Percentiles rank a stretch among this genome's conserved stretches.
These are phyloP conservation scores for Schizothorax lantsangensis DNA, from an alignment of 2,797 vertebrate species.

Conservation along the genomic window DNA sequence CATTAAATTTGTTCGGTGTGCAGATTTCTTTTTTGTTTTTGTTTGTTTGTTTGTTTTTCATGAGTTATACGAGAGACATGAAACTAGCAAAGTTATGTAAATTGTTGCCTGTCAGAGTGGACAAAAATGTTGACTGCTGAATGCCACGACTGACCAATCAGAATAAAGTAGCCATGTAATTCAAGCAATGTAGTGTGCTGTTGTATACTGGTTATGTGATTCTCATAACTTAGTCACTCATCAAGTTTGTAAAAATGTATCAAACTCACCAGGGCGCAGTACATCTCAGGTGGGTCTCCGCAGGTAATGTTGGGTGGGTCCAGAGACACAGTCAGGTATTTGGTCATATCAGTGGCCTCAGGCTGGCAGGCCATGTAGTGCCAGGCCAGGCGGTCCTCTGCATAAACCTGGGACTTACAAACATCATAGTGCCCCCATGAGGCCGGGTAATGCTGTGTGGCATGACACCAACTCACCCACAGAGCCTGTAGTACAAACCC, in stretches of 20 bases:
- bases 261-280: constrained; percentile 95
- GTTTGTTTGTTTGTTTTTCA: neutral
- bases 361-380: constrained; percentile 99
- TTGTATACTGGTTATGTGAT: neutral
- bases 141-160: neutral
- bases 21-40: too few relatives aligned
- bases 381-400: constrained; percentile 93
- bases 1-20: too few relatives aligned
- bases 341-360: constrained; percentile 95
- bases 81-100: neutral
- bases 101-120: neutral
- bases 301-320: constrained; percentile 97
- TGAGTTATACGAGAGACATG: neutral
- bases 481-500: constrained; percentile 88
- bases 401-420: constrained; percentile 94
- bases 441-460: constrained; percentile 90
- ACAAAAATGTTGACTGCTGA: neutral
- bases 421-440: constrained; percentile 98
- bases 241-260: neutral
- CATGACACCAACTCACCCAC: constrained; percentile 86
- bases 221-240: neutral
- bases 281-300: constrained; percentile 95
- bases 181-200: neutral
- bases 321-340: constrained; percentile 90
- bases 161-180: neutral